Evolutionary conservation across 2,888 invertebrate genomes (phyloP).

Genomic region (Drosophila peninsularis): DNA sequence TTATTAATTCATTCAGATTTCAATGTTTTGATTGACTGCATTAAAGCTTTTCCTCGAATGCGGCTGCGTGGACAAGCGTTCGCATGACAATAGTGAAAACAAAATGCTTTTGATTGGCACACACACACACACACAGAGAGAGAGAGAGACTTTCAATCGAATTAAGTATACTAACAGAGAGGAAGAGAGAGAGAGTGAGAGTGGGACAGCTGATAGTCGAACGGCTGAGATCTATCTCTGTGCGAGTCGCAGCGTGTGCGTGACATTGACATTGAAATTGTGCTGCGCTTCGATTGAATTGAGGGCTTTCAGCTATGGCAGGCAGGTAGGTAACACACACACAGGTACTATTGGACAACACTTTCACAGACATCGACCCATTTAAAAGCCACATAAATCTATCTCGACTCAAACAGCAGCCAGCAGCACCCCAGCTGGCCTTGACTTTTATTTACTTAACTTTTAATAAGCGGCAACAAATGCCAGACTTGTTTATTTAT

Average conservation of each 20-base stretch:
- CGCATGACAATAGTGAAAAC: conserved; percentile 53
- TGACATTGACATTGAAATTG: conserved; percentile 65
- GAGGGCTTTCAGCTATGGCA: conserved; percentile 3
- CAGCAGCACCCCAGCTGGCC: conserved; percentile 49
- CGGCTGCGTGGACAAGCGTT: conserved; percentile 36
- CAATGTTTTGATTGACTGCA: conserved; percentile 20
- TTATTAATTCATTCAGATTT: conserved; percentile 18
- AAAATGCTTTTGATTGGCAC: conserved; percentile 42
- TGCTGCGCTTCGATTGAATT: conserved; percentile 18
- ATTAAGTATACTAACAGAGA: conserved; percentile 2
- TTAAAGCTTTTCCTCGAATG: conserved; percentile 29
- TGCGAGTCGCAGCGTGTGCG: conserved; percentile 21
- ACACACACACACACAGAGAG: neutral
- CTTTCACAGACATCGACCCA: conserved; percentile 47
- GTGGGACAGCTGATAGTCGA: conserved; percentile 24
- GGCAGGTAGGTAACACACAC: neutral
- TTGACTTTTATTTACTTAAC: conserved; percentile 72
- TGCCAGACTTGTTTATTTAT: conserved; percentile 70
- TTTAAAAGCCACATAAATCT: conserved; percentile 56
- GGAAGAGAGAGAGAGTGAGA: neutral
- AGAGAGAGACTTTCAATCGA: conserved; percentile 3
- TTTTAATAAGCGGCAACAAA: conserved; percentile 49
- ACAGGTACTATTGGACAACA: conserved; percentile 20
- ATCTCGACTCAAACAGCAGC: conserved; percentile 25
- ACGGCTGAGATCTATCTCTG: conserved; percentile 34